These are phyloP conservation scores for Saguinus imperator DNA, from an alignment of 2,113 vertebrate species.

Conservation along the genomic window DNA sequence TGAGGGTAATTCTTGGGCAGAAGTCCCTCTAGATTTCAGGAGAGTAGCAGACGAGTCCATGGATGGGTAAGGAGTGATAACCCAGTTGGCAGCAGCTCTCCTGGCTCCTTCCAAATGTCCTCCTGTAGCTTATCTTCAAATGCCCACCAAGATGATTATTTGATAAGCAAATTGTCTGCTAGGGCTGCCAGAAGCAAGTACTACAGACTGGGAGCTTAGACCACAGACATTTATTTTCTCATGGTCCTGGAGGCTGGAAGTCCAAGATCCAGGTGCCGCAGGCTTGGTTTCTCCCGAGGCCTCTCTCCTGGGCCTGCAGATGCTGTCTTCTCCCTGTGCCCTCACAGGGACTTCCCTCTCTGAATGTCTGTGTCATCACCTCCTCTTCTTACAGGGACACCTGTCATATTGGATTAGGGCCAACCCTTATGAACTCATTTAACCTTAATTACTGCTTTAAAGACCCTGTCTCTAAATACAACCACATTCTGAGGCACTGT, in stretches of 20 bases:
- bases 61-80: not conserved
- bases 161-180: not conserved
- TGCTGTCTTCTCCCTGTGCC: not conserved
- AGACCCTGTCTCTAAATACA: not conserved
- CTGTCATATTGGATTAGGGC: not conserved
- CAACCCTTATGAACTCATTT: not conserved
- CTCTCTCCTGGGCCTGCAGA: not conserved
- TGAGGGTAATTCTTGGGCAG: not conserved
- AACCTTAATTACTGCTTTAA: not conserved
- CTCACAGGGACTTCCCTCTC: not conserved
- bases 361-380: not conserved
- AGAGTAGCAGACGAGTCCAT: not conserved
- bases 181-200: not conserved
- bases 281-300: not conserved
- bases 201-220: not conserved
- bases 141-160: not conserved
- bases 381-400: not conserved
- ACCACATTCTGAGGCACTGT: not conserved
- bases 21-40: not conserved
- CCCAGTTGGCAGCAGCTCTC: not conserved
- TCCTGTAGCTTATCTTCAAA: not conserved
- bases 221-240: not conserved
- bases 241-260: not conserved
- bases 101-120: not conserved
- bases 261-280: not conserved